These are phyloP conservation scores for Gortyna flavago DNA, from an alignment of 2,888 invertebrate species.

Conservation along the genomic window DNA sequence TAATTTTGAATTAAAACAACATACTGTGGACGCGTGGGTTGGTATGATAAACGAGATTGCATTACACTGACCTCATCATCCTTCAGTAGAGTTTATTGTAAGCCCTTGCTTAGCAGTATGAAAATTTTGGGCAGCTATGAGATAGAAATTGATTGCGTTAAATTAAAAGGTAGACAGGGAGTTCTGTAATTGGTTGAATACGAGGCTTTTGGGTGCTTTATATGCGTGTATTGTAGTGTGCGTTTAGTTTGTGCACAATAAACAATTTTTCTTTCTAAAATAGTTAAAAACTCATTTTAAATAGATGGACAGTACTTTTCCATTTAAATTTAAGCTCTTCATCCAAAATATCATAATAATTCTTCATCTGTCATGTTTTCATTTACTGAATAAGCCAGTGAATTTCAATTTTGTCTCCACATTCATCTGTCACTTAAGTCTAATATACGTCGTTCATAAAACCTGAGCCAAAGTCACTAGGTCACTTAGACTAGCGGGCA, in stretches of 20 bases:
- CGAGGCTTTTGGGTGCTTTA: too few relatives aligned
- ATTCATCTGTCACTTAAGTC: conserved; percentile 16
- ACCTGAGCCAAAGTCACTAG: background rate
- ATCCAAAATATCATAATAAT: background rate
- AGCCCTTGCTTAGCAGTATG: too few relatives aligned
- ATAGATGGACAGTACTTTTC: background rate
- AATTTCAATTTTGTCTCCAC: conserved; percentile 11
- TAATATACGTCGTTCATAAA: conserved; percentile 26
- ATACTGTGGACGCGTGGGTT: too few relatives aligned
- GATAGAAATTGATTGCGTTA: too few relatives aligned
- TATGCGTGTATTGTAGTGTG: too few relatives aligned
- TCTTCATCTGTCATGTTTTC: background rate
- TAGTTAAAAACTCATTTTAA: too few relatives aligned
- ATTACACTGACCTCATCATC: background rate
- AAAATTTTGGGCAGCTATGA: background rate
- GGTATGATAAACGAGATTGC: background rate
- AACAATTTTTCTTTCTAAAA: too few relatives aligned
- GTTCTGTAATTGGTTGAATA: too few relatives aligned
- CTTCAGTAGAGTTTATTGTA: background rate
- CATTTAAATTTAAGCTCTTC: background rate
- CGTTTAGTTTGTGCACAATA: too few relatives aligned
- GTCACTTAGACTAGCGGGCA: conserved; percentile 14
- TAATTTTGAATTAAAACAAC: too few relatives aligned
- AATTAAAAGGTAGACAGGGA: background rate
- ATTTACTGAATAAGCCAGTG: background rate